Percentiles rank a stretch among this genome's conserved stretches.
phyloP scores from a whole-genome alignment of 1,140 invertebrate genomes.

The Drosophila littoralis region DNA sequence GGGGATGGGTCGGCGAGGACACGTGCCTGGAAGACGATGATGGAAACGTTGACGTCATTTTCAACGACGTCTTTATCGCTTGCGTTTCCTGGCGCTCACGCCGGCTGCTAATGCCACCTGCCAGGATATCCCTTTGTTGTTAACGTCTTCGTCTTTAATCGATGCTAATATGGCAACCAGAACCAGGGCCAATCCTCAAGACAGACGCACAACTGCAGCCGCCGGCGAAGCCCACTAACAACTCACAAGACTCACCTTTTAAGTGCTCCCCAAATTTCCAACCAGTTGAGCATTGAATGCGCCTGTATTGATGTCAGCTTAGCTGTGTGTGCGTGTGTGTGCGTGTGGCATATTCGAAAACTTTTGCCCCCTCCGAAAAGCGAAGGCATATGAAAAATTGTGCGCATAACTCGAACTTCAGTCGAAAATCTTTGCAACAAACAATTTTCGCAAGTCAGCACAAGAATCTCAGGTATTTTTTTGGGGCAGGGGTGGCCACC shows the following conservation, averaged over 20 bases:
- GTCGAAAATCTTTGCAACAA: conserved; percentile 43
- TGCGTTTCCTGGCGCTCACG: conserved; percentile 39
- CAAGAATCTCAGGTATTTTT: conserved; percentile 36
- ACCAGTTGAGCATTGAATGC: conserved; percentile 17
- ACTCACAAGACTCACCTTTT: conserved; percentile 38
- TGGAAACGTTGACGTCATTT: conserved; percentile 50
- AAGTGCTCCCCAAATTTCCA: conserved; percentile 45
- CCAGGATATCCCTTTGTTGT: conserved; percentile 77
- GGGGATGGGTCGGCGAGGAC: not conserved
- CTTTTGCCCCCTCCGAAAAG: conserved; percentile 22
- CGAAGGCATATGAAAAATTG: conserved; percentile 44
- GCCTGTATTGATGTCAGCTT: not conserved
- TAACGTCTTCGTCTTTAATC: conserved; percentile 74
- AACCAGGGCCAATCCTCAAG: not conserved
- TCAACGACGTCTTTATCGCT: conserved; percentile 39
- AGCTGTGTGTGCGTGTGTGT: conserved; percentile 15
- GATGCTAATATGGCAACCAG: conserved; percentile 65
- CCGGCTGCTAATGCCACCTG: conserved; percentile 26
- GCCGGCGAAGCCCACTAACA: conserved; percentile 39
- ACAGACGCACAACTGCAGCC: conserved; percentile 51
- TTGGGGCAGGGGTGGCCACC: not conserved
- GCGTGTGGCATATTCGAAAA: conserved; percentile 53
- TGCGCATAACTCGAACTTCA: conserved; percentile 49
- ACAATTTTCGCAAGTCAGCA: conserved; percentile 42
- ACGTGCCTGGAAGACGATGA: conserved; percentile 23